Percentiles rank a stretch among this genome's conserved stretches.
phyloP scores from a whole-genome alignment of 2,113 vertebrate species.

The Petrocephalus microphthalmus region DNA sequence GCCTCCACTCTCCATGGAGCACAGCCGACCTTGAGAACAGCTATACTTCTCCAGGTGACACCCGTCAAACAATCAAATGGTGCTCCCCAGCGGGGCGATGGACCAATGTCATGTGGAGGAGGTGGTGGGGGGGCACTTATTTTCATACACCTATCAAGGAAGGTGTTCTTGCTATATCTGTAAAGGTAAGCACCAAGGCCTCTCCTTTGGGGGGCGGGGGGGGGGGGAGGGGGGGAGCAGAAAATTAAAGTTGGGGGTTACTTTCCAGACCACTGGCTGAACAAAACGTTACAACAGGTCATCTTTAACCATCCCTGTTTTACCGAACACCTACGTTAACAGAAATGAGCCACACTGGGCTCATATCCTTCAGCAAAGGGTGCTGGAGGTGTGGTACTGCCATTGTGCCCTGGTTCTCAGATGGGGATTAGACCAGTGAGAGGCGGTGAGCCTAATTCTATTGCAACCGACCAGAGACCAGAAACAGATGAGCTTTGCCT shows the following conservation, averaged over 20 bases:
- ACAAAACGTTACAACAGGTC: background rate
- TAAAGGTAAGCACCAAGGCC: background rate
- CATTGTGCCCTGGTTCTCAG: background rate
- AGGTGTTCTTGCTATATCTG: background rate
- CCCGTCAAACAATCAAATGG: background rate
- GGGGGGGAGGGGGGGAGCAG: background rate
- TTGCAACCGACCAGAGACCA: background rate
- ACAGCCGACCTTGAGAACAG: background rate
- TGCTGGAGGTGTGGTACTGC: background rate
- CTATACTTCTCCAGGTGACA: background rate
- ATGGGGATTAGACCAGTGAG: background rate
- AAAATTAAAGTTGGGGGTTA: background rate
- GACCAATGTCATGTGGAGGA: background rate
- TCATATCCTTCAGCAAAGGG: background rate
- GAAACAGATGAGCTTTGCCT: conserved; percentile 8
- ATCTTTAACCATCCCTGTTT: background rate
- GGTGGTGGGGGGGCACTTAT: background rate
- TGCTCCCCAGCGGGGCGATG: background rate
- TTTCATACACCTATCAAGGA: background rate
- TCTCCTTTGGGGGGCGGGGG: background rate
- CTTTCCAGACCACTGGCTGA: background rate
- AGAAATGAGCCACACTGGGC: background rate
- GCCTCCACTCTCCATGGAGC: background rate
- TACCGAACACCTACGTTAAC: background rate
- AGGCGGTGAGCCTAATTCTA: background rate